Conservation (phyloP, 2,888 invertebrate genomes). For the Osmoderma eremita region DNA sequence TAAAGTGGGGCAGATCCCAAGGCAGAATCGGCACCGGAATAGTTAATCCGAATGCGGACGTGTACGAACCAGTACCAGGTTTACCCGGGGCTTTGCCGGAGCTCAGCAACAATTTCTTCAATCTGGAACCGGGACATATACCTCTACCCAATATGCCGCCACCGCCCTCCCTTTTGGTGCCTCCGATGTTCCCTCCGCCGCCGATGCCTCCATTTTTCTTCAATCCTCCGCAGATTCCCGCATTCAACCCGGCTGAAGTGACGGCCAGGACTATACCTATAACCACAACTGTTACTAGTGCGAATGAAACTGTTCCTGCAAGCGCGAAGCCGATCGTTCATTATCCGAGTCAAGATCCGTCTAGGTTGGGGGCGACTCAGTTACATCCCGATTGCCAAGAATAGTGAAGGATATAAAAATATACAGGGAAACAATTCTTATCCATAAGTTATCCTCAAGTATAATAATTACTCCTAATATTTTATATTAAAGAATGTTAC, state of each 20-base stretch:
- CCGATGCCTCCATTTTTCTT: slow-evolving; percentile 69
- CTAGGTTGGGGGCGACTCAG: slow-evolving; percentile 81
- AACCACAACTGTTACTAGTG: slow-evolving; percentile 52
- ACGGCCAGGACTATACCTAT: slow-evolving; percentile 65
- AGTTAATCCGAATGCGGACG: slow-evolving; percentile 66
- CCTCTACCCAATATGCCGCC: slow-evolving; percentile 63
- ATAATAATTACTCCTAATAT: neutral
- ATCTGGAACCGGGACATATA: slow-evolving; percentile 67
- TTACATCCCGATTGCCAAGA: slow-evolving; percentile 59
- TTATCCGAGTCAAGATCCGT: slow-evolving; percentile 98
- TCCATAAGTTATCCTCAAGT: neutral
- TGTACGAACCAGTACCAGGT: slow-evolving; percentile 80
- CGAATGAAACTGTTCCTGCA: slow-evolving; percentile 43
- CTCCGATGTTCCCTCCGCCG: slow-evolving; percentile 70
- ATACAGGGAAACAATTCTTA: neutral
- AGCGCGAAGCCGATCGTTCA: slow-evolving; percentile 74
- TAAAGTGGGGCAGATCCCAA: slow-evolving; percentile 98
- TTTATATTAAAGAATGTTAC: slow-evolving; percentile 8
- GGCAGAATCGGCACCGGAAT: slow-evolving; percentile 69
- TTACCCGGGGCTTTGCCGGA: slow-evolving; percentile 77
- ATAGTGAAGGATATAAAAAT: neutral
- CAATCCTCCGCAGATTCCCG: slow-evolving; percentile 57
- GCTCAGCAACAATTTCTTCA: slow-evolving; percentile 76
- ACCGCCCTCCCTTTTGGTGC: slow-evolving; percentile 66
- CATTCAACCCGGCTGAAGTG: slow-evolving; percentile 59